Conservation (phyloP, 2,797 vertebrate genomes). For the Helarctos malayanus region DNA sequence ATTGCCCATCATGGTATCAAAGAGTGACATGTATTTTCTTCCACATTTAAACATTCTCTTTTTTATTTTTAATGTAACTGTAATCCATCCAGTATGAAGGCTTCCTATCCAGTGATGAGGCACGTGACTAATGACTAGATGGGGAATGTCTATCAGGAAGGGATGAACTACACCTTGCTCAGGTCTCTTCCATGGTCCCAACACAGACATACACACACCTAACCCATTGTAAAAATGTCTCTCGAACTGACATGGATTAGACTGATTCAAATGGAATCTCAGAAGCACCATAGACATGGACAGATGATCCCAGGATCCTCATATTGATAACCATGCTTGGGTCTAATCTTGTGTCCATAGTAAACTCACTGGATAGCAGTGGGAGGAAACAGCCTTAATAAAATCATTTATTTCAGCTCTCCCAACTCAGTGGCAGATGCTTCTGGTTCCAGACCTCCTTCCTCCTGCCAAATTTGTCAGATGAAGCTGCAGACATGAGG, state of each 20-base stretch:
- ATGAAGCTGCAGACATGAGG: conserved; percentile 53
- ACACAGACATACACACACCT: background rate
- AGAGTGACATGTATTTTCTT: background rate
- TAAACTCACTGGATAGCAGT: background rate
- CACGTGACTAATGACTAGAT: background rate
- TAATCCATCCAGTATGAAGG: background rate
- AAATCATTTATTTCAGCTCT: conserved; percentile 68
- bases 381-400: background rate
- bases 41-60: background rate
- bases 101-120: background rate
- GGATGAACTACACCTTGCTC: background rate
- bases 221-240: background rate
- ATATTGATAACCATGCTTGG: background rate
- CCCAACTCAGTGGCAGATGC: conserved; percentile 69
- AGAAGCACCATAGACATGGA: background rate
- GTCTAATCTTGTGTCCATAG: background rate
- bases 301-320: background rate
- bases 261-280: background rate
- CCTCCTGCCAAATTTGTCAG: conserved; percentile 76
- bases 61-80: background rate
- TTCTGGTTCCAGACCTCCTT: conserved; percentile 68
- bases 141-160: background rate
- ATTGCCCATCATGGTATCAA: background rate
- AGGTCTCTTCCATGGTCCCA: accelerated
- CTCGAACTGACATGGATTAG: background rate